Conservation (phyloP, 2,113 vertebrate species). For the Perca fluviatilis region DNA sequence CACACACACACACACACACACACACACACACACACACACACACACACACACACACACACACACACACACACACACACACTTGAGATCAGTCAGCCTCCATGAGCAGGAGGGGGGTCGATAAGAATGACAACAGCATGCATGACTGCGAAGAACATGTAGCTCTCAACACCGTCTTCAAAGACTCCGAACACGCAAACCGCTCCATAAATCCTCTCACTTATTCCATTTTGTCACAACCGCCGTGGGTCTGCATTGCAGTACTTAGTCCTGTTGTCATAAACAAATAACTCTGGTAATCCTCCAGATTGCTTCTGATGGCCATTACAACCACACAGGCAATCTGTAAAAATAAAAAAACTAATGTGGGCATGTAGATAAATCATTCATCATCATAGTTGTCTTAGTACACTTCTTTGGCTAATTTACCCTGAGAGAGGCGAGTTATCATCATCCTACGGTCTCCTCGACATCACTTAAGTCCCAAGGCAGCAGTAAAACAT, state of each 20-base stretch:
- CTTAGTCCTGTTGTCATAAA: constrained; percentile 40
- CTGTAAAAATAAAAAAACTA: constrained; percentile 16
- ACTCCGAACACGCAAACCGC: constrained; percentile 13
- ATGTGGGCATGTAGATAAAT: constrained; percentile 29
- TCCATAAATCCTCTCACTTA: constrained; percentile 47
- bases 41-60: constrained; percentile 48
- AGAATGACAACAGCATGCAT: constrained; percentile 74
- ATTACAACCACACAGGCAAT: constrained; percentile 3
- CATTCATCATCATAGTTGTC: background rate
- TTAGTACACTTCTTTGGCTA: background rate
- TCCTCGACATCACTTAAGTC: background rate
- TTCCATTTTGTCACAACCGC: constrained; percentile 30
- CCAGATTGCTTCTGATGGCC: constrained; percentile 28
- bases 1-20: constrained; percentile 51
- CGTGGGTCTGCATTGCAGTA: constrained; percentile 56
- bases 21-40: constrained; percentile 47
- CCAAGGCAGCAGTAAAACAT: background rate
- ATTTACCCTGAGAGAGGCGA: background rate
- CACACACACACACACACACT: constrained; percentile 36
- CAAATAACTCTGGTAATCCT: constrained; percentile 24
- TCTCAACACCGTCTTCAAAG: constrained; percentile 63
- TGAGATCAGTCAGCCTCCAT: constrained; percentile 48
- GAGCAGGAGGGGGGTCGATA: constrained; percentile 52
- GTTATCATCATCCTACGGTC: background rate
- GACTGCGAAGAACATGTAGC: constrained; percentile 52